Percentiles rank a stretch among this genome's conserved stretches.
Evolutionary conservation across 2,797 vertebrate genomes (phyloP).

Genomic region (Muscicapa striata): DNA sequence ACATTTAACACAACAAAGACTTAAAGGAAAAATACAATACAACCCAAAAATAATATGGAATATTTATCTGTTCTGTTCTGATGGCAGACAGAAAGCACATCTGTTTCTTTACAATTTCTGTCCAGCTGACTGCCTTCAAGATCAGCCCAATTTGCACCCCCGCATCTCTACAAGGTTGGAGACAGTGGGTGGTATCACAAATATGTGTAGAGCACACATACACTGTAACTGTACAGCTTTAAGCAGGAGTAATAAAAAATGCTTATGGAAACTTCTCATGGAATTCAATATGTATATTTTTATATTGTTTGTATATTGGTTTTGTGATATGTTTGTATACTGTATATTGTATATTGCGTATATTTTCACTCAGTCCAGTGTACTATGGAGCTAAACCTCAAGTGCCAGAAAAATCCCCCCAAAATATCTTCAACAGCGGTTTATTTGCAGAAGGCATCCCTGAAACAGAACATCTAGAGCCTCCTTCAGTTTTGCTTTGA

Average conservation of each 20-base stretch:
- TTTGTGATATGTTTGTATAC: not conserved
- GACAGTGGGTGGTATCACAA: too few relatives aligned
- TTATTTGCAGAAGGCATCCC: not conserved
- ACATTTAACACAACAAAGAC: not conserved
- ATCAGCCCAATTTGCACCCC: not conserved
- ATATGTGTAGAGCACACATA: not conserved
- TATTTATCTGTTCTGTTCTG: not conserved
- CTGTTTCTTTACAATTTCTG: not conserved
- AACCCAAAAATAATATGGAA: not conserved
- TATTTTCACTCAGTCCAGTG: not conserved
- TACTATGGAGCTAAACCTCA: not conserved
- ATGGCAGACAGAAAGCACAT: not conserved
- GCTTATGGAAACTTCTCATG: not conserved
- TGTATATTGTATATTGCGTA: not conserved
- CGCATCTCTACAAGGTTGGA: not conserved
- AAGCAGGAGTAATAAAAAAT: not conserved
- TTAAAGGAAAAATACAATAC: not conserved
- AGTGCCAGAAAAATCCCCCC: not conserved
- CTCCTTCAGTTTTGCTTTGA: not conserved
- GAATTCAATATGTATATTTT: not conserved
- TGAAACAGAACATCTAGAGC: not conserved
- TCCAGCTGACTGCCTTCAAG: not conserved
- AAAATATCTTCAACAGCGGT: rapidly evolving
- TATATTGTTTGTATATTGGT: not conserved
- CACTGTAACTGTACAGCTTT: not conserved